Base-by-base conservation (phyloP, 2,113 vertebrate species). In the Tragelaphus strepsiceros region DNA sequence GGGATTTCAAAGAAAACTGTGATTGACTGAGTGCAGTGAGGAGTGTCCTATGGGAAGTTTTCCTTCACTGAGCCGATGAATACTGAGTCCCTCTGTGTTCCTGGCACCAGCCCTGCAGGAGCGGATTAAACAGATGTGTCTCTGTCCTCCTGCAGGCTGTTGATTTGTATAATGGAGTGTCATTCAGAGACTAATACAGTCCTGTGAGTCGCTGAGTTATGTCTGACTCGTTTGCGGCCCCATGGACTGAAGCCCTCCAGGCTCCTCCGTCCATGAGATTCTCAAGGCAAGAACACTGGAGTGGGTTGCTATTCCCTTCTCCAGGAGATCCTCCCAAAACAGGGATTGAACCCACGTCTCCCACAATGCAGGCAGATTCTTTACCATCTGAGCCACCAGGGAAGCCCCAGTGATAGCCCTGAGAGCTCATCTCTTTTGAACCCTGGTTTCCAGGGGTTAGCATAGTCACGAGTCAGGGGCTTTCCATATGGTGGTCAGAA, bases 1-100 rank as follows among this genome's bases (percentile, higher is more conserved):
- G 39, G 46, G 51, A 92, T 95, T 80, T 82, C 39, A 94, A 83
- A 86, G 74, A 59, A 64, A 96, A 62, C 6, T 59, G 3, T n/a
- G 39, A 35, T 58, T 53, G 59, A 82, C 74, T 35, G 53, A 58
- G 32, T 22, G 46, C 30, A 74, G 7, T 51, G 86, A n/a, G 67
- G 71, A 39, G 3, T 30, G 26, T 74, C 87, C 82, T 51, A 28
- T 26, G 74, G 24, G 24, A 97, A 53, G 35, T 35, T 82, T 77
- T 74, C 30, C 62, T 39, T 78, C 43, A 71, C 19, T 59, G 17
- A 2, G 4, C 53, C 11, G 22, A n/a, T 82, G 16, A 43, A 8
- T 80, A 7, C 17, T 19, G 46, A 30, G 62, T 10, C 35, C 22
- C 43, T 61, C 30, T 71, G 24, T 74, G 30, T 78, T 83, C 54